Percentiles rank a stretch among this genome's conserved stretches.
These are phyloP conservation scores for Dasypogon diadema DNA, from an alignment of 2,888 invertebrate species.

Conservation along the genomic window DNA sequence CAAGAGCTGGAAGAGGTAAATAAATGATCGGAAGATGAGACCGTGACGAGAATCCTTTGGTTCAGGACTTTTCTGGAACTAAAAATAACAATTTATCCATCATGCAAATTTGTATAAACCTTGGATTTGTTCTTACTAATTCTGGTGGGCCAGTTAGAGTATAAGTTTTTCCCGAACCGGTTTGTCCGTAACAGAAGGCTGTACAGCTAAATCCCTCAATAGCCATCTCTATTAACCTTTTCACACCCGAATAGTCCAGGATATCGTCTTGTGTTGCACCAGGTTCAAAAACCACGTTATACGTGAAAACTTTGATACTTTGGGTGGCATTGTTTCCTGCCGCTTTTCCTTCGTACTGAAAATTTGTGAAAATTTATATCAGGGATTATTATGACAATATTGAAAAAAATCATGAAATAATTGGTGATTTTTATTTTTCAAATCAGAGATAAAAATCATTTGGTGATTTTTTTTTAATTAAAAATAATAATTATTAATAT, in stretches of 20 bases:
- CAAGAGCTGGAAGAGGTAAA: slow-evolving; percentile 87
- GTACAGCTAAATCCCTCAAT: slow-evolving; percentile 95
- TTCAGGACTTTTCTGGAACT: slow-evolving; percentile 77
- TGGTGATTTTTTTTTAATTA: too few species aligned
- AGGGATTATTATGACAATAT: too few species aligned
- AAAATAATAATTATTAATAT: too few species aligned
- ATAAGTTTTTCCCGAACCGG: slow-evolving; percentile 96
- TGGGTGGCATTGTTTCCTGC: slow-evolving; percentile 72
- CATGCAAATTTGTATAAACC: too few species aligned
- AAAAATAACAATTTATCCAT: too few species aligned
- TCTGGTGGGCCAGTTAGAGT: slow-evolving; percentile 93
- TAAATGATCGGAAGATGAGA: slow-evolving; percentile 89
- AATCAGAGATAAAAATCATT: too few species aligned
- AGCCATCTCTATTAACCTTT: slow-evolving; percentile 92
- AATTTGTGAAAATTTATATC: too few species aligned
- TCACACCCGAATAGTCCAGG: slow-evolving; percentile 90
- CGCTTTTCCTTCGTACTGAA: slow-evolving; percentile 70
- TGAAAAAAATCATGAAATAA: too few species aligned
- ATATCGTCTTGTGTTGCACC: slow-evolving; percentile 87
- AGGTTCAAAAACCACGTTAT: slow-evolving; percentile 94
- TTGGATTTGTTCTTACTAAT: slow-evolving; percentile 73
- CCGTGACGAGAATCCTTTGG: slow-evolving; percentile 83
- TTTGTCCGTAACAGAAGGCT: slow-evolving; percentile 96
- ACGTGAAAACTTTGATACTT: slow-evolving; percentile 89
- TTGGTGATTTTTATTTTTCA: too few species aligned